These are phyloP conservation scores for Protaetia brevitarsis DNA, from an alignment of 1,140 invertebrate species.

Conservation along the genomic window DNA sequence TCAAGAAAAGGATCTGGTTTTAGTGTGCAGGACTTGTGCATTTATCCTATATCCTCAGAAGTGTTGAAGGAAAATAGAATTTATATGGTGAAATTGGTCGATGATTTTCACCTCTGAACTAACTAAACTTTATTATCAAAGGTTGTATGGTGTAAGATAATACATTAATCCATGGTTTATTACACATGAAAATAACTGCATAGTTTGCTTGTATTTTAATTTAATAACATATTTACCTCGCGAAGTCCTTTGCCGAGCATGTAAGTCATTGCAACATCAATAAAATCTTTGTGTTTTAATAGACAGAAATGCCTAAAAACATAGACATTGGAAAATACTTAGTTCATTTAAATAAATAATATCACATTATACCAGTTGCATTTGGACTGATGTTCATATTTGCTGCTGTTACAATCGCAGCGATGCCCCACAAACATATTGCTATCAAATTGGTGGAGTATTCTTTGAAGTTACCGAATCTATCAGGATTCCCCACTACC, in stretches of 20 bases:
- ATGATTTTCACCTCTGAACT: no score
- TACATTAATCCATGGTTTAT: no score
- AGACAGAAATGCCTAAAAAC: constrained; percentile 22
- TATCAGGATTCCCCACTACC: neutral
- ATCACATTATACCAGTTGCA: constrained; percentile 23
- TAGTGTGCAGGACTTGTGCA: no score
- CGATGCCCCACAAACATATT: constrained; percentile 20
- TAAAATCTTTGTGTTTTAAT: constrained; percentile 21
- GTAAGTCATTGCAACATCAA: constrained; percentile 21
- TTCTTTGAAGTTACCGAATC: neutral
- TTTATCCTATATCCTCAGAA: no score
- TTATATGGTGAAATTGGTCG: no score
- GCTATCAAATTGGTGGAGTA: constrained; percentile 18
- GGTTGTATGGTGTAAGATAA: no score
- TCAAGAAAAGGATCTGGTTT: no score
- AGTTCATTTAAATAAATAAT: no score
- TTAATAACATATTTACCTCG: constrained; percentile 10
- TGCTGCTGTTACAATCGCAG: constrained; percentile 22
- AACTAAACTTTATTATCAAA: no score
- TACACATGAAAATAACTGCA: no score
- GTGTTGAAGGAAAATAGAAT: no score
- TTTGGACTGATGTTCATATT: constrained; percentile 5
- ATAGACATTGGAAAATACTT: neutral
- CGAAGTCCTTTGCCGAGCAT: constrained; percentile 12
- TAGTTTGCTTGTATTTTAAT: no score